Percentiles rank a stretch among this genome's conserved stretches.
phyloP scores from a whole-genome alignment of 2,888 invertebrate species.

The Coelogynopora nodosa region DNA sequence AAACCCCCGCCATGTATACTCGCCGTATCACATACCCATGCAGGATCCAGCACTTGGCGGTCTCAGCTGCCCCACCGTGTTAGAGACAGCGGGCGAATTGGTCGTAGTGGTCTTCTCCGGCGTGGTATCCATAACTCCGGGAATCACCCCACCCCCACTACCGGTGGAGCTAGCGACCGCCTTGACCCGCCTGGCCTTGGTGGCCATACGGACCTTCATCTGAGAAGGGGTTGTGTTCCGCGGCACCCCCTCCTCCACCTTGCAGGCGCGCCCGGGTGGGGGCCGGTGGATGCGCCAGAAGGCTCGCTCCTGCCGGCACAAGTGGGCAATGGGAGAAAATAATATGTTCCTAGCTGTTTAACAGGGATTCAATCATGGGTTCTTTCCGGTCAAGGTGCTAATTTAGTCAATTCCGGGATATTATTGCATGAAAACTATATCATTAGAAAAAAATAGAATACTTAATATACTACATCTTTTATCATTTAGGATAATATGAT shows the following conservation, averaged over 20 bases:
- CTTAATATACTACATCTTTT: too few relatives aligned
- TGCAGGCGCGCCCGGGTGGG: constrained; percentile 62
- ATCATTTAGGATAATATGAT: too few relatives aligned
- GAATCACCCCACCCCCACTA: not conserved
- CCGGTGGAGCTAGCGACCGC: not conserved
- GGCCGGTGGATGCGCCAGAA: constrained; percentile 94
- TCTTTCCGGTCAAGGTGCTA: too few relatives aligned
- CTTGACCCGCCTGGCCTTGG: constrained; percentile 29
- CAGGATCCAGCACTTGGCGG: not conserved
- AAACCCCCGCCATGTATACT: too few relatives aligned
- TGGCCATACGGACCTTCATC: not conserved
- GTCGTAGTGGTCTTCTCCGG: too few relatives aligned
- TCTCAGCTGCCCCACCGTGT: not conserved
- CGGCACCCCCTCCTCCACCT: constrained; percentile 40
- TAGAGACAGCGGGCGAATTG: not conserved
- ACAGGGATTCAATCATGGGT: too few relatives aligned
- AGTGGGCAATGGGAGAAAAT: too few relatives aligned
- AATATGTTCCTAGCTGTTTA: too few relatives aligned
- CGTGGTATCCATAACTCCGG: not conserved
- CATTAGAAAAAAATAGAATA: too few relatives aligned
- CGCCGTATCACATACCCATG: not conserved
- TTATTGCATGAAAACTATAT: too few relatives aligned
- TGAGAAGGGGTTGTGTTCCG: constrained; percentile 36
- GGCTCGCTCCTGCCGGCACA: constrained; percentile 76
- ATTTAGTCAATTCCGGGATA: too few relatives aligned